Conservation (phyloP, 2,113 vertebrate species). For the Ophiodon elongatus region DNA sequence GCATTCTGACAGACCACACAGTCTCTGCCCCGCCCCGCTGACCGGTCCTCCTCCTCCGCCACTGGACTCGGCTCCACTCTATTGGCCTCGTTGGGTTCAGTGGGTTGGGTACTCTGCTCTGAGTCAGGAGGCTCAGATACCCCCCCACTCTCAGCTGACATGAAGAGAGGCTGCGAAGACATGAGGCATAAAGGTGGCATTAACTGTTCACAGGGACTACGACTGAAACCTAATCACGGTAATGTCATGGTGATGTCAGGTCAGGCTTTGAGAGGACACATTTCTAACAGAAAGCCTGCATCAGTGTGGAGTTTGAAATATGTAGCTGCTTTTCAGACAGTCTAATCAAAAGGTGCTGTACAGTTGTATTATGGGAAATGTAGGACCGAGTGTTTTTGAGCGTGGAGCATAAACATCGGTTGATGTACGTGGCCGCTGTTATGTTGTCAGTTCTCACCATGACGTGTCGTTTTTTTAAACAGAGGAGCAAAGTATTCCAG, state of each 20-base stretch:
- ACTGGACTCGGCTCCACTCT: slow-evolving; percentile 49
- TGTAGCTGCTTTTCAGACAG: no score
- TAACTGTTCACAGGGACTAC: neutral
- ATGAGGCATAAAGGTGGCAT: neutral
- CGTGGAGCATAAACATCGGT: no score
- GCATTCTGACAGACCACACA: slow-evolving; percentile 97
- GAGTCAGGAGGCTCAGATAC: slow-evolving; percentile 2
- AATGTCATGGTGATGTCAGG: neutral
- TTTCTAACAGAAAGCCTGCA: neutral
- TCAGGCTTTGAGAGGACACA: neutral
- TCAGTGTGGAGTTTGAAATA: no score
- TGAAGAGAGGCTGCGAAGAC: slow-evolving; percentile 91
- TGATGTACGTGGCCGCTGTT: no score
- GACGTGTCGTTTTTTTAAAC: no score
- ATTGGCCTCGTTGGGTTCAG: neutral
- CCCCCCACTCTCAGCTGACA: slow-evolving; percentile 88
- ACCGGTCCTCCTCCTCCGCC: slow-evolving; percentile 64
- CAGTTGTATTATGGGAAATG: no score
- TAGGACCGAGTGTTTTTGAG: no score
- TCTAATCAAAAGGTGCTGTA: no score
- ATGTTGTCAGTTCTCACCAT: no score
- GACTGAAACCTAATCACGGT: neutral
- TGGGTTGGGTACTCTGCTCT: neutral
- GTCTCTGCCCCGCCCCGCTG: slow-evolving; percentile 85
- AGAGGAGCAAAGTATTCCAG: no score